A percentile compares a stretch with the other conserved stretches of the same genome.
Conservation (phyloP, 2,113 vertebrate species). For the Nansenia antarctica region DNA sequence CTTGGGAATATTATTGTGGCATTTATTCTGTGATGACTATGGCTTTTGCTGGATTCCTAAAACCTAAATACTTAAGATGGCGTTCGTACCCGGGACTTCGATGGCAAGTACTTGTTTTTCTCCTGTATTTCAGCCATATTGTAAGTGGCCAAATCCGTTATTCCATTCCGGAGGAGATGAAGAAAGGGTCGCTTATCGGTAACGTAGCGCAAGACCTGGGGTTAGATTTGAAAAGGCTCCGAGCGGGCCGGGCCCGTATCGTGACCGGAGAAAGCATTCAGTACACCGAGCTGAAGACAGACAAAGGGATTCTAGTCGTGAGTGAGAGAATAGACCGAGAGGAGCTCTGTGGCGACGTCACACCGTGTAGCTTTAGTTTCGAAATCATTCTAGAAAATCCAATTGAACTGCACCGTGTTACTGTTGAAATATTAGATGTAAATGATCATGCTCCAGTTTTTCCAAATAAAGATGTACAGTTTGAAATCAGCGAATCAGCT, state of each 20-base stretch:
- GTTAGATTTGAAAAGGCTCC: conserved; percentile 14
- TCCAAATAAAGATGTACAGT: conserved; percentile 50
- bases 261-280: conserved; percentile 14
- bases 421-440: conserved; percentile 69
- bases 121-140: background rate
- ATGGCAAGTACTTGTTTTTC: background rate
- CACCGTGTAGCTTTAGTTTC: conserved; percentile 61
- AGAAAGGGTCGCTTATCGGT: conserved; percentile 22
- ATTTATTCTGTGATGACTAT: background rate
- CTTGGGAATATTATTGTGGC: background rate
- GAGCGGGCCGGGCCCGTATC: conserved; percentile 7
- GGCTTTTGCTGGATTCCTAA: background rate
- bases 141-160: conserved; percentile 26
- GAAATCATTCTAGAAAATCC: conserved; percentile 75
- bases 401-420: conserved; percentile 69
- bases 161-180: conserved; percentile 29
- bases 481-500: conserved; percentile 72
- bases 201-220: conserved; percentile 32
- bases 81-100: background rate
- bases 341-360: conserved; percentile 60
- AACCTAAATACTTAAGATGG: background rate
- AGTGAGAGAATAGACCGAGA: conserved; percentile 69
- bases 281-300: conserved; percentile 51
- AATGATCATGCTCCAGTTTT: conserved; percentile 77
- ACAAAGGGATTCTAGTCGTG: conserved; percentile 58